Evolutionary conservation across 2,797 vertebrate species (phyloP).

Genomic region (Acridotheres tristis): DNA sequence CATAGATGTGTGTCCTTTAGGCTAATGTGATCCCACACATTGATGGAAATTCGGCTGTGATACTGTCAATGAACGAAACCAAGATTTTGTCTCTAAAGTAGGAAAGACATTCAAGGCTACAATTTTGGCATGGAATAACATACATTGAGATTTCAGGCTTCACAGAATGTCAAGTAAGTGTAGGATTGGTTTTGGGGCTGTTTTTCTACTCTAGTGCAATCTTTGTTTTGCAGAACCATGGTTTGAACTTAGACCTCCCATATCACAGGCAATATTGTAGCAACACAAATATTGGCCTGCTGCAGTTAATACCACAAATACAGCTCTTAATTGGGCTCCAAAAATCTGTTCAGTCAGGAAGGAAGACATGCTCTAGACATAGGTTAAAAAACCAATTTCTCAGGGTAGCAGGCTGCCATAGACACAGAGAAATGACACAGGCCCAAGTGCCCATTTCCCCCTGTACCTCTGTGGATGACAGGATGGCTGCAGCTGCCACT

Average conservation of each 20-base stretch:
- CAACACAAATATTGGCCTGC: background rate
- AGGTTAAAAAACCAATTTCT: background rate
- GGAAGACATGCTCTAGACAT: background rate
- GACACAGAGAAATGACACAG: background rate
- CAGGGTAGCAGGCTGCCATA: background rate
- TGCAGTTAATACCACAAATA: background rate
- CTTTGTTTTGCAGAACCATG: background rate
- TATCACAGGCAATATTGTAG: background rate
- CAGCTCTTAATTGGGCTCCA: background rate
- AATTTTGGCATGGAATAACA: background rate
- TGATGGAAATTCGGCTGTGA: background rate
- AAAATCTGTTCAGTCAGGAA: background rate
- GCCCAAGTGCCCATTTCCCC: background rate
- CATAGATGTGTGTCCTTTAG: background rate
- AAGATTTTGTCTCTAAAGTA: background rate
- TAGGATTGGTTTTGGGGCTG: background rate
- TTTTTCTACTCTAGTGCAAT: background rate
- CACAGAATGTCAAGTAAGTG: background rate
- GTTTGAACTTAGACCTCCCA: background rate
- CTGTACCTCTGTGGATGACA: background rate
- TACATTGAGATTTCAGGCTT: background rate
- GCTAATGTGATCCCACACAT: background rate
- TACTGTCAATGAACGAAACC: background rate
- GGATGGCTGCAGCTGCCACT: background rate
- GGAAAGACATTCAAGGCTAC: background rate